These are phyloP conservation scores for Hemiprocne comata DNA, from an alignment of 2,113 vertebrate genomes.

Conservation along the genomic window DNA sequence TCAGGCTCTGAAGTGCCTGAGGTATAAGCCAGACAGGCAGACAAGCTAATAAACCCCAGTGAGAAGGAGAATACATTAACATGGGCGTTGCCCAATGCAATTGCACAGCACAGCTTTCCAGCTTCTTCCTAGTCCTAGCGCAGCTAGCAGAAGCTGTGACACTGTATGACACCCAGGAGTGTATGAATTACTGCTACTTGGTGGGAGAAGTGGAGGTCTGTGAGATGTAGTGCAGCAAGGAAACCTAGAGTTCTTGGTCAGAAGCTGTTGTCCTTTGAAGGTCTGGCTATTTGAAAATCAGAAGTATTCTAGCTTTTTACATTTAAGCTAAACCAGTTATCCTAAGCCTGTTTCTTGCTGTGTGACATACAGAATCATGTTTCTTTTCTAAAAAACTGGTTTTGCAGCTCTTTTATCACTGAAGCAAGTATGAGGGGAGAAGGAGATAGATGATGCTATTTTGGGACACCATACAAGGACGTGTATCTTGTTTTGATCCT, in stretches of 20 bases:
- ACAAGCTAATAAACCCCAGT: background rate
- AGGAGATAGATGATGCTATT: background rate
- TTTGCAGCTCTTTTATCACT: background rate
- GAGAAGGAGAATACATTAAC: background rate
- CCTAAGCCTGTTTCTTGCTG: background rate
- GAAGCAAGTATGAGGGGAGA: background rate
- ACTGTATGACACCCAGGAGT: background rate
- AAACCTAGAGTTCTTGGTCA: background rate
- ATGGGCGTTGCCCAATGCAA: background rate
- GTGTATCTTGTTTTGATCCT: background rate
- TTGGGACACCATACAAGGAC: background rate
- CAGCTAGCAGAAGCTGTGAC: background rate
- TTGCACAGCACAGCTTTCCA: background rate
- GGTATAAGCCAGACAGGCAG: background rate
- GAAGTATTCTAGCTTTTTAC: background rate
- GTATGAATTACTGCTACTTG: background rate
- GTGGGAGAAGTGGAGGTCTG: background rate
- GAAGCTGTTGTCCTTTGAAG: background rate
- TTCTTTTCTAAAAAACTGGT: background rate
- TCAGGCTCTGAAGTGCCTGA: background rate
- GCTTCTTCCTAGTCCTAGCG: background rate
- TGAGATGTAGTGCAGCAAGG: background rate
- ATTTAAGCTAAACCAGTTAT: background rate
- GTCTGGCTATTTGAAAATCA: background rate
- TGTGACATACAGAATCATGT: background rate